Evolutionary conservation across 1,140 invertebrate genomes (phyloP).

Genomic region (Lithobius niger): DNA sequence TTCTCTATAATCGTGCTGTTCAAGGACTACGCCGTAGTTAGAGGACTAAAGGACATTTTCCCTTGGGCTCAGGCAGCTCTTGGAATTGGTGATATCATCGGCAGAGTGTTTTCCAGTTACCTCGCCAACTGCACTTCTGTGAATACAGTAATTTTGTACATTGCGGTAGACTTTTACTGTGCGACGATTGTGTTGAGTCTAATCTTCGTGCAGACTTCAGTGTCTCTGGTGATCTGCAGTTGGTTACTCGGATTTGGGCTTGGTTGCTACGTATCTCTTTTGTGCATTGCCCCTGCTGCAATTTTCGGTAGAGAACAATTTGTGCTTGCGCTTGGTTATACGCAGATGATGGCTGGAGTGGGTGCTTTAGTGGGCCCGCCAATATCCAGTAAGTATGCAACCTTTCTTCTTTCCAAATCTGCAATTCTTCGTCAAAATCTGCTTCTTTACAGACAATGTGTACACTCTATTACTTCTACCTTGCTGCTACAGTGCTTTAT

Average conservation of each 20-base stretch:
- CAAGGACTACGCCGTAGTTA: neutral
- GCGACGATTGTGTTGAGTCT: neutral
- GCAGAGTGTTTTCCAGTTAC: neutral
- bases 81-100: neutral
- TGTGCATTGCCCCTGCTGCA: neutral
- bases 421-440: too few species aligned
- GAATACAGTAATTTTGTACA: neutral
- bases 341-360: neutral
- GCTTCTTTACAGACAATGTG: too few species aligned
- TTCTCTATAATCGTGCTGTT: neutral
- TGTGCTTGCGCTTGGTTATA: neutral
- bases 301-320: neutral
- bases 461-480: too few species aligned
- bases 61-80: neutral
- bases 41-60: neutral
- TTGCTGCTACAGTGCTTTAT: too few species aligned
- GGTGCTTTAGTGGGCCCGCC: neutral
- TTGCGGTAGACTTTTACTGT: neutral
- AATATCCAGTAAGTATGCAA: too few species aligned
- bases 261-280: neutral
- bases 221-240: neutral
- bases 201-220: neutral
- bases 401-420: too few species aligned
- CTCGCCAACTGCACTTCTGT: neutral
- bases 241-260: neutral